Base-by-base conservation (phyloP, 2,888 invertebrate species). In the Latrodectus hesperus region DNA sequence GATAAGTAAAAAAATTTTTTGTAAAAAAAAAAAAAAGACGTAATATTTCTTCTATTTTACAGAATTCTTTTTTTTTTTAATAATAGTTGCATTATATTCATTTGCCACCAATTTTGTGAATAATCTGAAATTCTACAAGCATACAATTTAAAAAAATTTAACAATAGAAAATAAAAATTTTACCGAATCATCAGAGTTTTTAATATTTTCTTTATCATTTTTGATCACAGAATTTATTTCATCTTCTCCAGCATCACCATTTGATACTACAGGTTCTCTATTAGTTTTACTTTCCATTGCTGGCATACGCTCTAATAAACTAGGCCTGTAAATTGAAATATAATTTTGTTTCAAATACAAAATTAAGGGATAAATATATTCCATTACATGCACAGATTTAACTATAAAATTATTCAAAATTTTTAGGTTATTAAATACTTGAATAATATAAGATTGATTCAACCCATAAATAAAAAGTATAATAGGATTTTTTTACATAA, bases 271-370 rank as follows among this genome's bases (percentile, higher is more conserved):
- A 9, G 91, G 90, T 49, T 91, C 80, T 55, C 91, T 68, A 10
- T 77, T 88, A 10, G 91, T 90, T 82, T 92, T 92, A 84, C 91
- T 92, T 92, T 97, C 96, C 95, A 99, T 96, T 11, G 99, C 96
- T 78, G 99, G 99, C 99, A 99, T 99, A 91, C 98, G 95, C 93
- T 99, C 99, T 91, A 99, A 93, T 78, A 99, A 93, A 70, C 98
- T 97, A 51, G 96, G 91, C 90, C 93, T 84, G 78, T 75, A 73
- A 80, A 75, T 71, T 26, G 10, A 17, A 78, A n/a, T 17, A 64
- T 49, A 49, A 76, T 9, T 38, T 16, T 49, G 12, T 11, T 67
- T 72, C 51, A 38, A 52, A 17, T 26, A 26, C 1, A 70, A 6
- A 38, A 26, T 70, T 49, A 72, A 10, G 51, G n/a, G 16, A 51